These are phyloP conservation scores for Sarcophilus harrisii DNA, from an alignment of 2,797 vertebrate species.

Conservation along the genomic window DNA sequence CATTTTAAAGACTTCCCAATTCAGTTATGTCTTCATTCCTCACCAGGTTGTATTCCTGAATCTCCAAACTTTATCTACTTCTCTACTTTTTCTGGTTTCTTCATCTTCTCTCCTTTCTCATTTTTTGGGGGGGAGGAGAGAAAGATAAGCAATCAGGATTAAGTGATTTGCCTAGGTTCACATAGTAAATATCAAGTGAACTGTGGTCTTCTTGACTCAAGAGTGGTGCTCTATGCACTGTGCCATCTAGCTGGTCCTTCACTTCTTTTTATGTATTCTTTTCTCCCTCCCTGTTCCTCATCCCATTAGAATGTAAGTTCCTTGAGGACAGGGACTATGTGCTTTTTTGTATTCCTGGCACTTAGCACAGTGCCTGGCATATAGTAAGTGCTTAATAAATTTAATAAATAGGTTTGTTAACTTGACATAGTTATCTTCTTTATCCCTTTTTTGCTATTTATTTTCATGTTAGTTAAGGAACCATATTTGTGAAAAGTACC, in stretches of 20 bases:
- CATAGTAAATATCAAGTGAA: too few species aligned
- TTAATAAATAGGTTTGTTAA: background rate
- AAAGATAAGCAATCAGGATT: too few species aligned
- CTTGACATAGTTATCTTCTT: background rate
- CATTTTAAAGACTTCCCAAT: background rate
- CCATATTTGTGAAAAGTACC: background rate
- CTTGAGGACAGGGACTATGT: background rate
- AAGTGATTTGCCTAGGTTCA: too few species aligned
- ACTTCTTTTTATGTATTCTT: background rate
- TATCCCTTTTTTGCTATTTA: background rate
- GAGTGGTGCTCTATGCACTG: too few species aligned
- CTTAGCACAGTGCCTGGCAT: background rate
- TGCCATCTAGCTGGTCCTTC: too few species aligned
- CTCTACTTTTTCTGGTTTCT: background rate
- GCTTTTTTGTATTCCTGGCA: background rate
- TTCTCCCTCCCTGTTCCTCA: background rate
- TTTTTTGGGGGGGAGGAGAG: background rate
- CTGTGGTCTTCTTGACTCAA: too few species aligned
- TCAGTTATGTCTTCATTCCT: background rate
- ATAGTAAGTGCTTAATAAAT: background rate
- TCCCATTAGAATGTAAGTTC: background rate
- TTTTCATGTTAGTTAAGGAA: background rate
- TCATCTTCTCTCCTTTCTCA: background rate
- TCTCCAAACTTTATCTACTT: background rate
- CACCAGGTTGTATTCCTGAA: background rate